A percentile compares a stretch with the other conserved stretches of the same genome.
Evolutionary conservation across 2,888 invertebrate species (phyloP).

Genomic region (Cantharis rustica): DNA sequence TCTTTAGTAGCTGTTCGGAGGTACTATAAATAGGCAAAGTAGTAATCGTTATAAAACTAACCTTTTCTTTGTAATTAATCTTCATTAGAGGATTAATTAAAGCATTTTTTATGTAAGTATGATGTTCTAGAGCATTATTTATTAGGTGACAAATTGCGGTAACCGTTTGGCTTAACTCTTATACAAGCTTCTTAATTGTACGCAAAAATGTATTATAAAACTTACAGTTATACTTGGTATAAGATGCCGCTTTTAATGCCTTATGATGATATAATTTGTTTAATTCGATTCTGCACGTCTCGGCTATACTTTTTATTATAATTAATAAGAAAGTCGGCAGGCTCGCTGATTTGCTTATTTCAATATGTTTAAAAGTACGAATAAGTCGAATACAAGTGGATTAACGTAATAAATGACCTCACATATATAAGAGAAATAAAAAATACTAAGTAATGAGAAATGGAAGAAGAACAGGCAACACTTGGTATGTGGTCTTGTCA

Average conservation of each 20-base stretch:
- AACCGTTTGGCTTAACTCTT: neutral
- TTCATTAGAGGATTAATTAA: neutral
- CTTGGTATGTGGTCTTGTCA: slow-evolving; percentile 17
- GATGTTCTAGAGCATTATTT: neutral
- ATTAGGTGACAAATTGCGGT: neutral
- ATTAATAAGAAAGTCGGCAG: neutral
- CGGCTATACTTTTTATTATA: neutral
- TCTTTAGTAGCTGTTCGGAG: neutral
- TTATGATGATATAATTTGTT: neutral
- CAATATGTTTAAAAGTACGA: neutral
- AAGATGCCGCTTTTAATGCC: neutral
- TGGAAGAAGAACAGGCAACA: slow-evolving; percentile 1
- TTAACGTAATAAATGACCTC: neutral
- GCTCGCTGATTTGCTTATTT: neutral
- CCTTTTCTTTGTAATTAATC: neutral
- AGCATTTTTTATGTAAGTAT: neutral
- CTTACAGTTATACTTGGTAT: neutral
- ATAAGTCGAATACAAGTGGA: neutral
- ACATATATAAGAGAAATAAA: neutral
- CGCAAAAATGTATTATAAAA: neutral
- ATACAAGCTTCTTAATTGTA: neutral
- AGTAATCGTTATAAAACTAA: neutral
- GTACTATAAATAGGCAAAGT: neutral
- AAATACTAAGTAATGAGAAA: neutral
- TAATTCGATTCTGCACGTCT: neutral